Conservation (phyloP, 2,888 invertebrate genomes). For the Ganaspis brasiliensis region DNA sequence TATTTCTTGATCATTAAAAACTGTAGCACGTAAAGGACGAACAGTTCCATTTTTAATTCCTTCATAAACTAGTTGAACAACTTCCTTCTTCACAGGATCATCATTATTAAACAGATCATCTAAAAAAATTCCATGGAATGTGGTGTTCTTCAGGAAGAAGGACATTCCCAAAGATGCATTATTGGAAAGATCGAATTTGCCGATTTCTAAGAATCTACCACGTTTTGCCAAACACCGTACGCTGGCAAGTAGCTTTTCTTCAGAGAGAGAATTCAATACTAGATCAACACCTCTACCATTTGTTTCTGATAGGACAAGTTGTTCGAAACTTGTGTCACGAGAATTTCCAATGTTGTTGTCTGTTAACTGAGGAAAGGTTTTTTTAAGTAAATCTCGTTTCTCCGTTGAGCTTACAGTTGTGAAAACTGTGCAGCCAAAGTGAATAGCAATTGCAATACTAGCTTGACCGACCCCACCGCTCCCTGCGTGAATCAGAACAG, state of each 20-base stretch:
- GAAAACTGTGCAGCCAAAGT: conserved; percentile 93
- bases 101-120: conserved; percentile 93
- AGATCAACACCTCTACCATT: conserved; percentile 96
- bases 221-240: conserved; percentile 95
- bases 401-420: conserved; percentile 95
- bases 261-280: conserved; percentile 97
- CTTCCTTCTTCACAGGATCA: conserved; percentile 87
- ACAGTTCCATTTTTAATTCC: conserved; percentile 95
- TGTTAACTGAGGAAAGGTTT: conserved; percentile 87
- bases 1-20: conserved; percentile 92
- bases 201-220: conserved; percentile 98
- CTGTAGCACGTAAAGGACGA: conserved; percentile 92
- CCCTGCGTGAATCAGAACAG: conserved; percentile 96
- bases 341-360: conserved; percentile 92
- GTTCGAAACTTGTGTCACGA: conserved; percentile 95
- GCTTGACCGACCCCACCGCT: conserved; percentile 99
- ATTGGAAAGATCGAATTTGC: conserved; percentile 97
- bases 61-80: conserved; percentile 89
- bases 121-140: conserved; percentile 98
- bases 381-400: conserved; percentile 93
- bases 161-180: conserved; percentile 97
- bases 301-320: conserved; percentile 91
- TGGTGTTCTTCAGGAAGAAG: conserved; percentile 96
- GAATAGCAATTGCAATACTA: conserved; percentile 95
- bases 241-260: conserved; percentile 96